phyloP scores from a whole-genome alignment of 1,140 invertebrate species.

The Pseudachorutes palmiensis region DNA sequence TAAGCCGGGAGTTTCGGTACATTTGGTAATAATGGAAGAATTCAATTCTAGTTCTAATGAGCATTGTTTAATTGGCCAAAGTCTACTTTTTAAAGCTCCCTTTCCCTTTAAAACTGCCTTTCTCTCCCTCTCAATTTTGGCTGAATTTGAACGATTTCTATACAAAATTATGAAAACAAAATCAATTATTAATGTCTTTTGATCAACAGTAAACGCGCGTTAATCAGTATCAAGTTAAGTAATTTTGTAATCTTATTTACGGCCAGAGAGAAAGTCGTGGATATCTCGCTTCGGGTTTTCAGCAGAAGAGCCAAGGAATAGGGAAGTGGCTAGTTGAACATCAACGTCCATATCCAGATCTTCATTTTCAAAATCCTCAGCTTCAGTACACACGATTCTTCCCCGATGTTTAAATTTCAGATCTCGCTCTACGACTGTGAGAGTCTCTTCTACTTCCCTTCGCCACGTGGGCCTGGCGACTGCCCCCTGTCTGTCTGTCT shows the following conservation, averaged over 20 bases:
- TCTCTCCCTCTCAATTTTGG: too few species aligned
- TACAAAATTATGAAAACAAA: too few species aligned
- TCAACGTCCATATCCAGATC: neutral
- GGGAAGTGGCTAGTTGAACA: neutral
- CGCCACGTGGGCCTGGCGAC: neutral
- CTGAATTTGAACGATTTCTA: too few species aligned
- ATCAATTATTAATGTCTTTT: too few species aligned
- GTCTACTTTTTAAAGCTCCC: too few species aligned
- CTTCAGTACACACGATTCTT: neutral
- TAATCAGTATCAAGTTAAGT: too few species aligned
- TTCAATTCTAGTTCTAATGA: too few species aligned
- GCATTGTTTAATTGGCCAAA: too few species aligned
- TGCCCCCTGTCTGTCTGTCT: conserved; percentile 6
- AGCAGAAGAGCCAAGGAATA: neutral
- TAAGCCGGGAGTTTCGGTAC: too few species aligned
- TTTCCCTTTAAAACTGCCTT: too few species aligned
- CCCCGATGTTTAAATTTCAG: neutral
- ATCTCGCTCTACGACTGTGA: neutral
- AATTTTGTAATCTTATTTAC: neutral
- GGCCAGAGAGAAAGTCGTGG: neutral
- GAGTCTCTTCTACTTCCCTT: neutral
- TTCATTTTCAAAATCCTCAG: conserved; percentile 6
- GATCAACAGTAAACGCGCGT: too few species aligned
- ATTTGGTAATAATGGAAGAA: too few species aligned
- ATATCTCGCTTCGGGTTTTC: neutral